Percentiles rank a stretch among this genome's conserved stretches.
Conservation (phyloP, 2,113 vertebrate species). For the Scortum barcoo region DNA sequence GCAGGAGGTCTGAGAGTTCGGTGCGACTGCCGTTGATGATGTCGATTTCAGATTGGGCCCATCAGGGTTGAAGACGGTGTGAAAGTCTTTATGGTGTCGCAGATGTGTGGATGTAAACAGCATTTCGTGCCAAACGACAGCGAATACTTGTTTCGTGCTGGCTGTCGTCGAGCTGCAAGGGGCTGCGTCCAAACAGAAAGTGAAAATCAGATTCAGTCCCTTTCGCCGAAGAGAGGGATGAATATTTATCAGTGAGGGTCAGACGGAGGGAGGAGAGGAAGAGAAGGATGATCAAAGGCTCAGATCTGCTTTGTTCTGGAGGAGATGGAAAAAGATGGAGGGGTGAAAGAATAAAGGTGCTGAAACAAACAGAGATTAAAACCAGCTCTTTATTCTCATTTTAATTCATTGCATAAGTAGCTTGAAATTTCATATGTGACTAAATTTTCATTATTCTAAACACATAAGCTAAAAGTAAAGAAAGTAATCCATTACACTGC, state of each 20-base stretch:
- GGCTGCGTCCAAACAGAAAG: conserved; percentile 51
- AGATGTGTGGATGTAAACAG: conserved; percentile 57
- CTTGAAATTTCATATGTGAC: not conserved
- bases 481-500: not conserved
- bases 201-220: conserved; percentile 66
- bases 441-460: not conserved
- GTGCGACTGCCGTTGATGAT: not conserved
- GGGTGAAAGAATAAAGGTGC: not conserved
- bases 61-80: conserved; percentile 9
- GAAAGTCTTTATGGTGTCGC: conserved; percentile 22
- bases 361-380: not conserved
- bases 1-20: conserved; percentile 36
- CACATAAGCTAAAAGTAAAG: not conserved
- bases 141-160: conserved; percentile 23
- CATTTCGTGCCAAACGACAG: conserved; percentile 48
- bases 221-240: conserved; percentile 57
- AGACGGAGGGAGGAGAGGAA: conserved; percentile 62
- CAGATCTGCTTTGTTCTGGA: conserved; percentile 70
- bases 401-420: conserved; percentile 14
- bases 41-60: conserved; percentile 13
- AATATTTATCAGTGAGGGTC: conserved; percentile 76
- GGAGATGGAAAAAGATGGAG: conserved; percentile 9
- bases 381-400: not conserved
- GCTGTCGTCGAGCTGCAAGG: conserved; percentile 25
- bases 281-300: conserved; percentile 72